Base-by-base conservation (phyloP, 1,140 invertebrate species). In the Drosophila ambigua region DNA sequence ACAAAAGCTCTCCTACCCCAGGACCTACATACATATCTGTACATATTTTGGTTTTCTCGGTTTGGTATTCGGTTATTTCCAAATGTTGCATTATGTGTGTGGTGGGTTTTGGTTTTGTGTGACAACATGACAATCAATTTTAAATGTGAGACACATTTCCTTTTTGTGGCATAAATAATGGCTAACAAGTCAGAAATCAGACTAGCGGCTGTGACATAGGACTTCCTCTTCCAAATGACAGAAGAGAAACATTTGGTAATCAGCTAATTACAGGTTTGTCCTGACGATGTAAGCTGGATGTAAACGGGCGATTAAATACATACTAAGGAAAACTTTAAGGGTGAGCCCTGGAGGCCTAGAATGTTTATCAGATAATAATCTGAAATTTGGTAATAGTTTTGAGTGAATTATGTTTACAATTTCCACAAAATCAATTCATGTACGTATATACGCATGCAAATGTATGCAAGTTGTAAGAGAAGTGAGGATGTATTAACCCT, bases 71-170 rank as follows among this genome's bases (percentile, higher is more conserved):
- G 43, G 1, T n/a, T 67, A 31, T 69, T 69, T 67, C 43, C 64
- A 55, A 43, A 58, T 45, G 51, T 58, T 26, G 39, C 31, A 28
- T 52, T 13, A 39, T 26, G 39, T 41, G 31, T 31, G 62, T 23
- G 43, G 50, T 48, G 61, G 55, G 43, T 8, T 50, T 53, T 73
- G 68, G 63, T 63, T 64, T 79, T 52, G 59, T 57, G 55, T 68
- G 55, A 65, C 79, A 82, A 82, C 51, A 71, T 78, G 68, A 50
- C 79, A 74, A 66, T 76, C 51, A 64, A 57, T 72, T 71, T 64
- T 62, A 74, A 59, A 74, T 82, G 72, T 51, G 74, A 81, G 67
- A 57, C 50, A 48, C 43, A 59, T 65, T 78, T 61, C 55, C 55
- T 61, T 35, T 72, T 26, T 72, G 67, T 57, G 65, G 54, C 65